Percentiles rank a stretch among this genome's conserved stretches.
Evolutionary conservation across 2,797 vertebrate genomes (phyloP).

Genomic region (Cyprinella venusta): DNA sequence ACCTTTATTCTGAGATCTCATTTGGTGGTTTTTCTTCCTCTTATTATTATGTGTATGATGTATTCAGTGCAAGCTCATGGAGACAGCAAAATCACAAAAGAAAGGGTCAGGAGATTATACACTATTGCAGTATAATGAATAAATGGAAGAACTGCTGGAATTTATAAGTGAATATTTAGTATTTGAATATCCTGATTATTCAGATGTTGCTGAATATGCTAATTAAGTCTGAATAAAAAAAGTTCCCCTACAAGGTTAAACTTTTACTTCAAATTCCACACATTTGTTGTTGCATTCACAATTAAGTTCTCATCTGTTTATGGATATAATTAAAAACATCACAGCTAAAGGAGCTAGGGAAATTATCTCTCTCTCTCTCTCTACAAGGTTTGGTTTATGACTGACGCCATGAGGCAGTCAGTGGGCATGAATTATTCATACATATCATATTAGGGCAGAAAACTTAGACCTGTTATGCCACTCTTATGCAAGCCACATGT

Average conservation of each 20-base stretch:
- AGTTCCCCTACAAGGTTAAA: slow-evolving; percentile 25
- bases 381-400: neutral
- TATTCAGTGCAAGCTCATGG: neutral
- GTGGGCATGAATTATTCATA: slow-evolving; percentile 41
- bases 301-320: slow-evolving; percentile 5
- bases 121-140: neutral
- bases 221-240: slow-evolving; percentile 27
- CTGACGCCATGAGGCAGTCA: slow-evolving; percentile 19
- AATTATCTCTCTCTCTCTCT: neutral
- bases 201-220: slow-evolving; percentile 27
- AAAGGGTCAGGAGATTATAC: slow-evolving; percentile 11
- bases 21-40: neutral
- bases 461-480: slow-evolving; percentile 5
- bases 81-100: neutral
- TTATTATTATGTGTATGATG: neutral
- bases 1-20: neutral
- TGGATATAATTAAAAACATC: slow-evolving; percentile 2
- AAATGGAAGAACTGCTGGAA: neutral
- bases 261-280: slow-evolving; percentile 3
- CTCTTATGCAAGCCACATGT: neutral
- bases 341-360: neutral
- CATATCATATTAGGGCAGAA: slow-evolving; percentile 25
- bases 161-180: slow-evolving; percentile 25
- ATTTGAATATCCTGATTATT: slow-evolving; percentile 15
- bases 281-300: slow-evolving; percentile 26